Evolutionary conservation across 2,113 vertebrate genomes (phyloP).

Genomic region (Herpailurus yagouaroundi): DNA sequence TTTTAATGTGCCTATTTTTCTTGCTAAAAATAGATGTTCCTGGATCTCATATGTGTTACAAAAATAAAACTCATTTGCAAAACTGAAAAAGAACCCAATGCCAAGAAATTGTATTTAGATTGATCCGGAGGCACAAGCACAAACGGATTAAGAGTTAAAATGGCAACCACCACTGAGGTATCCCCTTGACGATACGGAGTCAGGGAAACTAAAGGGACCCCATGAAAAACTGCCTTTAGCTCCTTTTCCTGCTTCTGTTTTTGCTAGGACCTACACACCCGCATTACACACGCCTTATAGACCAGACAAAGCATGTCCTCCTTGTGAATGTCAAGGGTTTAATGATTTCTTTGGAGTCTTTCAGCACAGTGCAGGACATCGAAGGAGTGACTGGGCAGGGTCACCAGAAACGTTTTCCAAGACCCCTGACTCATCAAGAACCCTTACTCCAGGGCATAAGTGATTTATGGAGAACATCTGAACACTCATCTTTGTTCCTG

Average conservation of each 20-base stretch:
- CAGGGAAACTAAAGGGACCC: background rate
- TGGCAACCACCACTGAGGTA: background rate
- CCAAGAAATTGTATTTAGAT: constrained; percentile 60
- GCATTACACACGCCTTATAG: background rate
- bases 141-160: background rate
- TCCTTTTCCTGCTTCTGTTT: background rate
- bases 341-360: background rate
- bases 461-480: background rate
- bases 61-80: constrained; percentile 68
- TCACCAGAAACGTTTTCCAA: background rate
- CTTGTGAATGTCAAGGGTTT: background rate
- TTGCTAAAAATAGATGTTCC: constrained; percentile 70
- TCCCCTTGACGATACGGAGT: background rate
- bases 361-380: background rate
- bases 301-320: background rate
- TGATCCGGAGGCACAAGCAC: background rate
- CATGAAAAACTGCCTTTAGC: background rate
- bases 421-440: background rate
- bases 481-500: background rate
- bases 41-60: constrained; percentile 38
- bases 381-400: background rate
- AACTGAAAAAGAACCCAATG: constrained; percentile 26
- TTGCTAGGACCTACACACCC: background rate
- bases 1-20: constrained; percentile 35
- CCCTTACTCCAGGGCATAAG: background rate